phyloP scores from a whole-genome alignment of 2,113 vertebrate genomes.

The Setophaga coronata region DNA sequence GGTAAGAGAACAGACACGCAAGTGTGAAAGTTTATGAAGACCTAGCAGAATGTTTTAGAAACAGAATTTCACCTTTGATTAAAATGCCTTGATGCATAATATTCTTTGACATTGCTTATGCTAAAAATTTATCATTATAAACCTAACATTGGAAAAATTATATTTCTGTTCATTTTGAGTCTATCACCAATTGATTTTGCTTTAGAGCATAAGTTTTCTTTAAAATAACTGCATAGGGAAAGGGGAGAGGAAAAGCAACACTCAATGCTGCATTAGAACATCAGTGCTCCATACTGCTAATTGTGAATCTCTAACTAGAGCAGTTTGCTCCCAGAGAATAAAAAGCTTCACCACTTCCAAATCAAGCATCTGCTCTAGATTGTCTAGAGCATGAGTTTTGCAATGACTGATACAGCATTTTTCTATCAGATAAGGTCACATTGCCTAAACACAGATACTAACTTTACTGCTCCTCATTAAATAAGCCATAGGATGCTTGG shows the following conservation, averaged over 20 bases:
- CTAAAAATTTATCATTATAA: neutral
- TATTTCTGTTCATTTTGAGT: neutral
- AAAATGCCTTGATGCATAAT: neutral
- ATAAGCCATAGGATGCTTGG: neutral
- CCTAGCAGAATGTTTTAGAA: neutral
- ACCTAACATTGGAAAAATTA: neutral
- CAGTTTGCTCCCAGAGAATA: neutral
- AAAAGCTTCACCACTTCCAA: neutral
- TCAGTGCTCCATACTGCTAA: neutral
- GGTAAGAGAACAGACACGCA: neutral
- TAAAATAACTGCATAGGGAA: neutral
- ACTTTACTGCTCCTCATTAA: neutral
- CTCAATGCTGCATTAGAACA: neutral
- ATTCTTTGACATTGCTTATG: neutral
- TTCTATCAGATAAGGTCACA: neutral
- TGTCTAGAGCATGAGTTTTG: neutral
- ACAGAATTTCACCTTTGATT: neutral
- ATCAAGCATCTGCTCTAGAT: neutral
- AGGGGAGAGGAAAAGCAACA: neutral
- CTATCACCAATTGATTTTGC: neutral
- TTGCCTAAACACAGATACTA: neutral
- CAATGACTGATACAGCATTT: rapidly evolving
- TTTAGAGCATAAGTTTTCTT: neutral
- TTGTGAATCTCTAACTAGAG: neutral
- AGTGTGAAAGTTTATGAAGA: neutral